A percentile compares a stretch with the other conserved stretches of the same genome.
Conservation (phyloP, 2,888 invertebrate genomes). For the Halictus quadricinctus region DNA sequence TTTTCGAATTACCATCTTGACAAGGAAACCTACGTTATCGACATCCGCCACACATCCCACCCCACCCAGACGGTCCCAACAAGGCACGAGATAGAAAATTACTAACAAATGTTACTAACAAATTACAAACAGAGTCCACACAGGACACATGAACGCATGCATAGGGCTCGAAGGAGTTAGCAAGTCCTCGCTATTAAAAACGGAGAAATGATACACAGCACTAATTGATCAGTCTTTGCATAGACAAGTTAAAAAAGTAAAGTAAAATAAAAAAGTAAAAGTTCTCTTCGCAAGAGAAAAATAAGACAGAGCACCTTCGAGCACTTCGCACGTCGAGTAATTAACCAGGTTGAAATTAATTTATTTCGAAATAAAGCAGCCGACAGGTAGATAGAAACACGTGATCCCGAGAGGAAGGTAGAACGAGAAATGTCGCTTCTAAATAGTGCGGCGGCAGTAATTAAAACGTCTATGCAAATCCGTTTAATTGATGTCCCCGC, state of each 20-base stretch:
- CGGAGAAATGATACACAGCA: too few relatives aligned
- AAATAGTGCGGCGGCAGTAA: conserved; percentile 48
- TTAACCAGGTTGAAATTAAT: neutral
- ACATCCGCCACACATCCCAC: too few relatives aligned
- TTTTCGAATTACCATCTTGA: too few relatives aligned
- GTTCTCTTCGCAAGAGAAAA: neutral
- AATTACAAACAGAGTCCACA: too few relatives aligned
- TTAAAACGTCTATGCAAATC: conserved; percentile 72
- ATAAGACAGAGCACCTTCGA: neutral
- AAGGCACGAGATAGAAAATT: too few relatives aligned
- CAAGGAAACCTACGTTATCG: too few relatives aligned
- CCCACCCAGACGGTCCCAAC: too few relatives aligned
- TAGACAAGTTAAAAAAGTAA: neutral
- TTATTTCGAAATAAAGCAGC: neutral
- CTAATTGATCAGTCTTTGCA: neutral
- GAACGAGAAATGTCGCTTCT: conserved; percentile 7
- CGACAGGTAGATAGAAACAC: neutral
- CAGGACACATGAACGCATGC: too few relatives aligned
- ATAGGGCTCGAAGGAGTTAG: too few relatives aligned
- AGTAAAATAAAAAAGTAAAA: too few relatives aligned
- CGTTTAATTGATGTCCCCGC: conserved; percentile 64
- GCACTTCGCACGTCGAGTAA: neutral
- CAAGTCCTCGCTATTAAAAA: neutral
- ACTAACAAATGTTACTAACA: too few relatives aligned
- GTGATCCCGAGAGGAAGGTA: neutral